Base-by-base conservation (phyloP, 2,888 invertebrate species). In the Caenorhabditis afra region DNA sequence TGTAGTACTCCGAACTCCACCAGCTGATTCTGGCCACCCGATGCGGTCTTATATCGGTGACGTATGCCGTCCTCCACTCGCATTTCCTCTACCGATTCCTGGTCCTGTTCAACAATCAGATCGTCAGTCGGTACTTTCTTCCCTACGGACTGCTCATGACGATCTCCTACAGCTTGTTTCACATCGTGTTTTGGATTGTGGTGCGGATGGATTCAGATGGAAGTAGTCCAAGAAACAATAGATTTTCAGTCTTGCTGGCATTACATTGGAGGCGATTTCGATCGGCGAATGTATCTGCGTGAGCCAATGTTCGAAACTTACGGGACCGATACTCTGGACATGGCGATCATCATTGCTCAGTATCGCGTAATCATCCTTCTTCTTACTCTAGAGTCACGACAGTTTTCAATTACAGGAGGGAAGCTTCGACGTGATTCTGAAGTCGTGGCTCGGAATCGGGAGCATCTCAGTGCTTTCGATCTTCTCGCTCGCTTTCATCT, bases 61-160 rank as follows among this genome's bases (percentile, higher is more conserved):
- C 67, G 2, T 67, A 67, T 10, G 67, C 67, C n/a, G 50, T 67
- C 2, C 67, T 67, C 10, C 67, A 67, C n/a, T 22, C 67, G 8
- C 67, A 67, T 29, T 67, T 67, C 22, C 16, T 47, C 14, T 67
- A 67, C 29, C 58, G 67, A 3, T 67, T 50, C 50, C 39, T 67
- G 67, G 35, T 4, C 11, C 12, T 58, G 11, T 66, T 29, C 67
- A 67, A 58, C 14, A 29, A 58, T 29, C 16, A 18, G 12, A 58
- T 18, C 7, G 59, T 67, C 7, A 10, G 23, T 0, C 0, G 10
- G 1, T 47, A 67, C 35, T 67, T 67, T n/a, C 41, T 67, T 14
- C 67, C 67, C 5, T 58, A 58, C 29, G 67, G 67, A 29, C 23
- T 67, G n/a, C 3, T 50, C 12, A 12, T 14, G 12, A 41, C 67